phyloP scores from a whole-genome alignment of 2,888 invertebrate genomes.

The Cerastis rubricosa region DNA sequence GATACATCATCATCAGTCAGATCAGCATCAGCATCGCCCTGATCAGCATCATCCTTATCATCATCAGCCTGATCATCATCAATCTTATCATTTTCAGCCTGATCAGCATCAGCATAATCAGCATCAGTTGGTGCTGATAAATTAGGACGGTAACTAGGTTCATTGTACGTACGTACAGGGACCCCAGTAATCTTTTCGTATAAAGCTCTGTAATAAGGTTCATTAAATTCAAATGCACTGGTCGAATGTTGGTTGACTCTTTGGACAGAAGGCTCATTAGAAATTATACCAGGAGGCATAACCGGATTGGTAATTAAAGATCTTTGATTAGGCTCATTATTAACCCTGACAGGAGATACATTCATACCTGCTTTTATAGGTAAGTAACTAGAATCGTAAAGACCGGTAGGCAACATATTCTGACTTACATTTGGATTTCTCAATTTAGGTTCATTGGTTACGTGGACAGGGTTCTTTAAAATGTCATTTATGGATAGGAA shows the following conservation, averaged over 20 bases:
- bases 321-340: neutral
- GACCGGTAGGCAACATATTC: neutral
- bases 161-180: neutral
- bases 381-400: neutral
- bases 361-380: neutral
- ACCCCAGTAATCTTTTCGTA: neutral
- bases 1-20: neutral
- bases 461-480: neutral
- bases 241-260: neutral
- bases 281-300: neutral
- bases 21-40: neutral
- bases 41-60: neutral
- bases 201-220: neutral
- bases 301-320: neutral
- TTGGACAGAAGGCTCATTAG: neutral
- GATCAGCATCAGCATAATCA: neutral
- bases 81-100: neutral
- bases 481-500: constrained; percentile 1
- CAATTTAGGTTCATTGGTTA: neutral
- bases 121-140: neutral
- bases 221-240: neutral
- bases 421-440: neutral
- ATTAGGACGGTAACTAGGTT: neutral
- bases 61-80: neutral
- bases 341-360: neutral